Base-by-base conservation (phyloP, 2,888 invertebrate genomes). In the Drepanosiphum platanoidis region DNA sequence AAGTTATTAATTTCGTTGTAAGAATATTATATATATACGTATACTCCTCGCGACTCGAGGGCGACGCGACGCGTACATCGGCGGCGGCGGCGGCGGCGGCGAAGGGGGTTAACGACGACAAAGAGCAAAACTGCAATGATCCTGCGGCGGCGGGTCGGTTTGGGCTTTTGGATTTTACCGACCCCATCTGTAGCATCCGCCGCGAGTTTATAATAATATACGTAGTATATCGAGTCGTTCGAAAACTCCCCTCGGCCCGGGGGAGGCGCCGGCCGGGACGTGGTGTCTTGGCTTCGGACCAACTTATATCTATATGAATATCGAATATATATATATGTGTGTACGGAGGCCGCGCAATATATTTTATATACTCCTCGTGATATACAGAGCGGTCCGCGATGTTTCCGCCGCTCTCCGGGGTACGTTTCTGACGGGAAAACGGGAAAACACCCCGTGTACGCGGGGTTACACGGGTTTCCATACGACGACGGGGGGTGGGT, bases 241-340 rank as follows among this genome's bases (percentile, higher is more conserved):
- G 81, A 58, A 81, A 39, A 22, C 36, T 22, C 58, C 13, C 22
- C 32, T 9, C 7, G 15, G 34, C 27, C 7, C 8, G 32, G 46
- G 30, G 36, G 7, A 42, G 34, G 68, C 1, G 5, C 4, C 18
- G 8, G 22, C 15, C 18, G 42, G 74, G 46, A 42, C 42, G n/a
- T 34, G 52, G 68, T 32, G 71, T 52, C 75, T 84, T 84, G 84
- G 84, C 84, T 70, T 30, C 15, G 30, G 52, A 58, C 84, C 84
- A 84, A 77, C 77, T 84, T 77, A n/a, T n/a, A n/a, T n/a, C n/a
- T n/a, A n/a, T n/a, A 84, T 84, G 84, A 84, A 84, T 84, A 84
- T 84, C 68, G 83, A 36, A 75, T 52, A 52, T 52, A 34, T 34
- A 36, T n/a, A 34, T 68, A 52, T 70, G n/a, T 15, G 30, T 68